phyloP scores from a whole-genome alignment of 30 jellyfish, hydroid and myxozoan genomes.

The Morbakka virulenta region DNA sequence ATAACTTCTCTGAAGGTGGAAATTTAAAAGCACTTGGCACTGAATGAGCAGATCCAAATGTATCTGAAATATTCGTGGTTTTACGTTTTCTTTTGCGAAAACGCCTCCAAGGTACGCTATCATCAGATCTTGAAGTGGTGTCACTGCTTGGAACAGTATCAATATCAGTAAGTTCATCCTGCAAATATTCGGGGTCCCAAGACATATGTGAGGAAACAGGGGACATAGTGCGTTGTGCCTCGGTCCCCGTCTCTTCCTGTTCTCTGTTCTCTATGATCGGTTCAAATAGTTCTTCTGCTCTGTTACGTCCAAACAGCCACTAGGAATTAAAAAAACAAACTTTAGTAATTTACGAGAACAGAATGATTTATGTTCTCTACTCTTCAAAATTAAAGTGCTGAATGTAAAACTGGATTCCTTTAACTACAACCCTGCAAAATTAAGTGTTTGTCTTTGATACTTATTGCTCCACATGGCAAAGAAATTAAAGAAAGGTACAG shows the following conservation, averaged over 20 bases:
- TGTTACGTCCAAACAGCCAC: no score
- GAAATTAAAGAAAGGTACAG: no score
- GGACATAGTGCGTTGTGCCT: conserved; percentile 11
- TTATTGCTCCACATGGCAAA: no score
- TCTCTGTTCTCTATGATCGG: background rate
- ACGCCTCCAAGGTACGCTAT: conserved; percentile 62
- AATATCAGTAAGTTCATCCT: conserved; percentile 12
- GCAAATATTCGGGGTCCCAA: conserved; percentile 51
- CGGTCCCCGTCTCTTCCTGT: conserved; percentile 19
- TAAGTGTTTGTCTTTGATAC: no score
- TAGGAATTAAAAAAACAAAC: no score
- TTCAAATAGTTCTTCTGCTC: no score
- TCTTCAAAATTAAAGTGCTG: no score
- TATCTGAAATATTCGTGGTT: conserved; percentile 51
- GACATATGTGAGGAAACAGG: conserved; percentile 52
- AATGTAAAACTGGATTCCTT: no score
- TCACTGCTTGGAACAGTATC: conserved; percentile 37
- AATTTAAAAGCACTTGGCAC: conserved; percentile 63
- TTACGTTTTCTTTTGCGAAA: conserved; percentile 14
- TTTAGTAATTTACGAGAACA: no score
- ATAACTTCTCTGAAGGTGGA: no score
- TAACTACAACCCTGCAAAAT: no score
- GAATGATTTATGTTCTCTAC: no score
- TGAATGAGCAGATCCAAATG: conserved; percentile 56
- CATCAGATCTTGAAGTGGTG: background rate